These are phyloP conservation scores for Oryzias sinensis DNA, from an alignment of 2,797 vertebrate genomes.

Conservation along the genomic window DNA sequence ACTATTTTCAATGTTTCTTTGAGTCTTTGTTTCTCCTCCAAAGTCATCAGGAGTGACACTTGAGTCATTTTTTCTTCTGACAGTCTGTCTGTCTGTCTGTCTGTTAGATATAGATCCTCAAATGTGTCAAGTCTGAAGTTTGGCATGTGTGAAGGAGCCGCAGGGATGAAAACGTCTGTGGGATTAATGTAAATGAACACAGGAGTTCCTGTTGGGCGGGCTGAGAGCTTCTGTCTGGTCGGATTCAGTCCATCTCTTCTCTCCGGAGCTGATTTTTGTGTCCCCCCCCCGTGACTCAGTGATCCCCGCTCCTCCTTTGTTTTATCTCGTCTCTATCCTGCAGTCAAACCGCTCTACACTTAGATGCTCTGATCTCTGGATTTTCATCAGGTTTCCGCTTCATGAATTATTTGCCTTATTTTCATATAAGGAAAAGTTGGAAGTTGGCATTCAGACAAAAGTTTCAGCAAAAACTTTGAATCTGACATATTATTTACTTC, in stretches of 20 bases:
- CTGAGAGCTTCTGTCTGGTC: slow-evolving; percentile 67
- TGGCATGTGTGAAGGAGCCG: slow-evolving; percentile 60
- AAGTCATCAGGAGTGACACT: slow-evolving; percentile 2
- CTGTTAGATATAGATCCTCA: slow-evolving; percentile 49
- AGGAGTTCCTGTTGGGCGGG: slow-evolving; percentile 68
- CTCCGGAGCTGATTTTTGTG: slow-evolving; percentile 53
- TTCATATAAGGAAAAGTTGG: slow-evolving; percentile 78
- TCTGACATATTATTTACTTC: slow-evolving; percentile 57
- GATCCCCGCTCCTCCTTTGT: slow-evolving; percentile 62
- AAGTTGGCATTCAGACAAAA: slow-evolving; percentile 34
- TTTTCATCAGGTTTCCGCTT: slow-evolving; percentile 79
- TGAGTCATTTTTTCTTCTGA: slow-evolving; percentile 12
- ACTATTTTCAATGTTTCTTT: not conserved
- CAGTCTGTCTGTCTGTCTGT: slow-evolving; percentile 27
- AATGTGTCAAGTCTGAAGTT: slow-evolving; percentile 54
- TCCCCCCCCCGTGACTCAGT: slow-evolving; percentile 61
- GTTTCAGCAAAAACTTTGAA: slow-evolving; percentile 58
- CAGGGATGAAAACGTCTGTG: slow-evolving; percentile 61
- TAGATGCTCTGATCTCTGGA: slow-evolving; percentile 77
- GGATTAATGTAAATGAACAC: slow-evolving; percentile 81
- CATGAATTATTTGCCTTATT: slow-evolving; percentile 77
- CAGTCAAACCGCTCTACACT: slow-evolving; percentile 68
- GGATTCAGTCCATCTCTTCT: slow-evolving; percentile 73
- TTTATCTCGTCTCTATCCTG: slow-evolving; percentile 62
- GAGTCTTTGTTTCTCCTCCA: slow-evolving; percentile 2